These are phyloP conservation scores for Tenthredo mesomela DNA, from an alignment of 2,888 invertebrate species.

Conservation along the genomic window DNA sequence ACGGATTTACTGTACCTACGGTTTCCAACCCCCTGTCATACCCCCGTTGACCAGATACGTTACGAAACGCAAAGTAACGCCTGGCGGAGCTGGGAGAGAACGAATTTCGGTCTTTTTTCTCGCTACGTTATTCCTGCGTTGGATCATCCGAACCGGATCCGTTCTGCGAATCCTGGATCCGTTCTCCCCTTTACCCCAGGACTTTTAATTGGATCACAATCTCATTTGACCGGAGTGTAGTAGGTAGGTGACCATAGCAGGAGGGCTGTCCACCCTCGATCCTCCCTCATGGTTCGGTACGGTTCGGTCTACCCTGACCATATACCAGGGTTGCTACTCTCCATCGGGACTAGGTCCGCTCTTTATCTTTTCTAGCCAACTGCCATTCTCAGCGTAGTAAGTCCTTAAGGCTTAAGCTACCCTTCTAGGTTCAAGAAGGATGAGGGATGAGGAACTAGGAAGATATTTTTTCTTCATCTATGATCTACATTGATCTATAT, in stretches of 20 bases:
- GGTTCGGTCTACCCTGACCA: neutral
- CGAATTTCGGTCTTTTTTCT: neutral
- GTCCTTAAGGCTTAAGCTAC: constrained; percentile 53
- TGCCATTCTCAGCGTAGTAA: constrained; percentile 47
- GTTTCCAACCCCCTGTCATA: neutral
- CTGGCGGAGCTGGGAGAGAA: neutral
- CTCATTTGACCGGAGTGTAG: constrained; percentile 56
- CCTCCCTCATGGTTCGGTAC: neutral
- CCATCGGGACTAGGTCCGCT: constrained; percentile 43
- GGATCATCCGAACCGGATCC: neutral
- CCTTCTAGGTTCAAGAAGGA: neutral
- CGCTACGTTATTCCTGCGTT: neutral
- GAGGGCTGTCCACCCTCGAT: neutral
- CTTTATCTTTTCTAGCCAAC: constrained; percentile 41
- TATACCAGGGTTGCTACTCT: neutral
- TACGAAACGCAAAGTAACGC: neutral
- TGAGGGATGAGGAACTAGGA: neutral
- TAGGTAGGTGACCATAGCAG: constrained; percentile 28
- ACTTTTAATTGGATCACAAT: constrained; percentile 63
- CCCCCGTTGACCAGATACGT: neutral
- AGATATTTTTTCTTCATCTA: too few relatives aligned
- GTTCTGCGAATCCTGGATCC: constrained; percentile 4
- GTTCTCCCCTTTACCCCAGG: neutral
- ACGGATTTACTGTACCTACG: neutral
- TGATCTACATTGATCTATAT: too few relatives aligned